Evolutionary conservation across 2,888 invertebrate genomes (phyloP), one percentile per base, ranked within the genome.

Genomic region (Hydrotaea diabolus): DNA sequence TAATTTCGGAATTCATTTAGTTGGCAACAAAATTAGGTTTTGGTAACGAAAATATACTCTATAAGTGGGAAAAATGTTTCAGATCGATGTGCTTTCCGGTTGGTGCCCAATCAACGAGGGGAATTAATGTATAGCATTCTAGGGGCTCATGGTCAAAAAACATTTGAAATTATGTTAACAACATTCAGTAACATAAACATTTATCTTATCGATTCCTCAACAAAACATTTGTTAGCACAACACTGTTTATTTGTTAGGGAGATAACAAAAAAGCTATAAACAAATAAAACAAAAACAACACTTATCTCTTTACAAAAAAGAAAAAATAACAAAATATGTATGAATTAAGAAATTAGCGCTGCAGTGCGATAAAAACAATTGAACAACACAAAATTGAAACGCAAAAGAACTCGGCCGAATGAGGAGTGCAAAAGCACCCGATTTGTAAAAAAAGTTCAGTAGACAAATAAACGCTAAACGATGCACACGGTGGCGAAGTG

Each of bases 361-460:
- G 57, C 49, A 66, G 66, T 71, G 31, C 53, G 31, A 72, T 64
- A 46, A n/a, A n/a, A 1, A 36, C 21, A 2, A 8, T 71, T 49
- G 31, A 17, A 23, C 74, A 57, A 72, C n/a, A 17, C 5, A 31
- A 21, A 39, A 43, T 15, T n/a, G 21, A 55, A n/a, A 5, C 11
- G 46, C n/a, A 57, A 46, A 19, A n/a, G 53, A 69, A 62, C 7
- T 36, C 13, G 23, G 9, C 43, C 15, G 46, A 15, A 39, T 39
- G 76, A 71, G 3, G 80, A 72, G 80, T 84, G 86, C 86, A 86
- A 86, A 80, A 82, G 49, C 49, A 19, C 4, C 2, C 13, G n/a
- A 59, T 55, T 62, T 23, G 31, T 13, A 11, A 21, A 53, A 64
- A 26, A 62, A 31, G 17, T 64, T 59, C 55, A 80, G 73, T 77